These are phyloP conservation scores for Papilio gigon DNA, from an alignment of 2,888 invertebrate species.

Conservation along the genomic window DNA sequence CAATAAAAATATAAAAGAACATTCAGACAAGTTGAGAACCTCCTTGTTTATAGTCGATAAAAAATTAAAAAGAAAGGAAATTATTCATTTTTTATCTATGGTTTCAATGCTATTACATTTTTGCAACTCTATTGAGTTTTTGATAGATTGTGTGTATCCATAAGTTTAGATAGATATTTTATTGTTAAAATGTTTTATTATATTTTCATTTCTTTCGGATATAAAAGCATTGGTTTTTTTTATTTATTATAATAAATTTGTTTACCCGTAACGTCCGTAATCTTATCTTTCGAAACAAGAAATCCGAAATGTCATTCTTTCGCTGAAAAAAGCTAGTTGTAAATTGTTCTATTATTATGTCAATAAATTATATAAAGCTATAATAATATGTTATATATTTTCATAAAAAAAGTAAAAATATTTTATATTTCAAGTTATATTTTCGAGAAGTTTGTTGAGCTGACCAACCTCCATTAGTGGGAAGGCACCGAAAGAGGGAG, in stretches of 20 bases:
- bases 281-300: constrained; percentile 4
- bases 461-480: no score
- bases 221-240: neutral
- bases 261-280: neutral
- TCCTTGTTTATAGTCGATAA: no score
- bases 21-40: no score
- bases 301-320: neutral
- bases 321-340: neutral
- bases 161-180: neutral
- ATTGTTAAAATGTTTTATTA: neutral
- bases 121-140: no score
- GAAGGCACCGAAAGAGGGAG: no score
- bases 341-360: neutral
- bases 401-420: neutral
- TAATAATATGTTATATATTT: neutral
- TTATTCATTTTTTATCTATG: no score
- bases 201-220: neutral
- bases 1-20: no score
- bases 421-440: neutral
- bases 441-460: no score
- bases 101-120: no score
- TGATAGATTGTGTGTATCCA: neutral
- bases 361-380: neutral
- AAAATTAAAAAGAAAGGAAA: no score
- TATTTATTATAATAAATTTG: neutral